Conservation (phyloP, 2,113 vertebrate genomes). For the Lynx canadensis region DNA sequence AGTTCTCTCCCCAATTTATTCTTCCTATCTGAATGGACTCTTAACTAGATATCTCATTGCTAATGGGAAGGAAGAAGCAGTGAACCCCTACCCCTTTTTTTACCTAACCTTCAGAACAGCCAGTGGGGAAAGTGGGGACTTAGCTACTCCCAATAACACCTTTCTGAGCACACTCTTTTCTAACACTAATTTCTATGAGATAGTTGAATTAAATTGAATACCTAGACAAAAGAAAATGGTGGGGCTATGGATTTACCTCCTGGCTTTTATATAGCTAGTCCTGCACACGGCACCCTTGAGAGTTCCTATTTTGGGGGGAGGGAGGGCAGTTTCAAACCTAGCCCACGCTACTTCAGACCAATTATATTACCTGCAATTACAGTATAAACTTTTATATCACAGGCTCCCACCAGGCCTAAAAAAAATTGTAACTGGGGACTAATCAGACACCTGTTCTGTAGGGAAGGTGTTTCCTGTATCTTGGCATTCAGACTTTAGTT, state of each 20-base stretch:
- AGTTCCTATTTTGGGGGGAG: background rate
- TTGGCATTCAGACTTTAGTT: background rate
- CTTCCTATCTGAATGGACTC: background rate
- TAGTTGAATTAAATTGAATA: background rate
- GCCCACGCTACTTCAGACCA: background rate
- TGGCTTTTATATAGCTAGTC: background rate
- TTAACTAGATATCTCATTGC: background rate
- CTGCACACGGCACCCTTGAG: background rate
- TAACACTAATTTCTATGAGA: background rate
- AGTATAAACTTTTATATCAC: background rate
- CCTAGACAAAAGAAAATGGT: background rate
- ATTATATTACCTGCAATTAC: background rate
- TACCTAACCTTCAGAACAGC: background rate
- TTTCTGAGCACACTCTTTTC: background rate
- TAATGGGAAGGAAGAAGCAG: background rate
- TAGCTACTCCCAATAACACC: background rate
- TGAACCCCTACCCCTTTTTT: background rate
- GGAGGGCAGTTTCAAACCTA: background rate
- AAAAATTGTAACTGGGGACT: background rate
- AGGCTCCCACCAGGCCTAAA: background rate
- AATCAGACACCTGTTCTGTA: slow-evolving; percentile 7
- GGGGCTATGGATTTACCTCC: background rate
- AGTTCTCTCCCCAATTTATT: background rate
- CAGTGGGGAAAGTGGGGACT: background rate
- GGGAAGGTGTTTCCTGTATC: background rate